Evolutionary conservation across 1,140 invertebrate species (phyloP).

Genomic region (Polyergus mexicanus): DNA sequence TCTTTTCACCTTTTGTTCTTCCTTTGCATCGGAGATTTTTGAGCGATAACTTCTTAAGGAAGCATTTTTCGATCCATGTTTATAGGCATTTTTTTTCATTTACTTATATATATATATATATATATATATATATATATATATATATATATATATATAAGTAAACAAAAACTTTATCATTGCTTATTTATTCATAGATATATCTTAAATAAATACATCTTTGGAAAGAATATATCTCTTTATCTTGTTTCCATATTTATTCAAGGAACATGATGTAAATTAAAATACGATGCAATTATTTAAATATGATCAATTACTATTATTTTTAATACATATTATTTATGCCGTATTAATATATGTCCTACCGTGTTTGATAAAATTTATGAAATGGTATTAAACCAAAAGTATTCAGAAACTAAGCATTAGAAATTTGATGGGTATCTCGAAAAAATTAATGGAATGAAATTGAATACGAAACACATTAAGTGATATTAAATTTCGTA

Average conservation of each 20-base stretch:
- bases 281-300: not conserved
- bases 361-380: not conserved
- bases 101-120: too few species aligned
- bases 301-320: constrained; percentile 7
- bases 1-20: too few species aligned
- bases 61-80: too few species aligned
- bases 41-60: too few species aligned
- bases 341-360: not conserved
- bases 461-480: constrained; percentile 14
- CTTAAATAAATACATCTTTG: constrained; percentile 14
- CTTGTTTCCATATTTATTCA: constrained; percentile 6
- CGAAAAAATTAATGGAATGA: not conserved
- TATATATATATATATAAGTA: not conserved
- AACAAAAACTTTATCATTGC: not conserved
- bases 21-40: too few species aligned
- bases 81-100: too few species aligned
- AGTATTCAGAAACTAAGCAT: not conserved
- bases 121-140: too few species aligned
- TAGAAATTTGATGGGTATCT: not conserved
- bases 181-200: not conserved
- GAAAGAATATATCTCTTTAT: not conserved
- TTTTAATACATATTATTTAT: not conserved
- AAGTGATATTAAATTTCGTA: constrained; percentile 64
- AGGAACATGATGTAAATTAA: not conserved
- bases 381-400: not conserved